These are phyloP conservation scores for Panagrolaimus sp. DNA, from an alignment of 1,140 invertebrate species.

Conservation along the genomic window DNA sequence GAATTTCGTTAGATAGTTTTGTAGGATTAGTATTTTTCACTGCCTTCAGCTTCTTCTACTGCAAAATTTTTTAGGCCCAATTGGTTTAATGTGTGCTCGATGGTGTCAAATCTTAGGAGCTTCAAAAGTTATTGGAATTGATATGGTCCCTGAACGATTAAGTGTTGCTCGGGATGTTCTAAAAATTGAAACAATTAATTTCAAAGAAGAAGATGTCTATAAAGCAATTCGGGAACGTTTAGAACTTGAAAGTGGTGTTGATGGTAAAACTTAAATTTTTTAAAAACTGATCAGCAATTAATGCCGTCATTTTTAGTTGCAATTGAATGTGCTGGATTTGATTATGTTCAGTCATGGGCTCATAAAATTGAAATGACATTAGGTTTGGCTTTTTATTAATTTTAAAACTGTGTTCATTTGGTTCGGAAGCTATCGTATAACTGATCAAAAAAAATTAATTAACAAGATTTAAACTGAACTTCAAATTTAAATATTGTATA, in stretches of 20 bases:
- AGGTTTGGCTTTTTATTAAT: not conserved
- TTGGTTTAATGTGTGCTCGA: conserved; percentile 17
- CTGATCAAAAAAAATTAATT: too few species aligned
- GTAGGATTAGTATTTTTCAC: too few species aligned
- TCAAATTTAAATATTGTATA: too few species aligned
- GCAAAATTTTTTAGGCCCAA: too few species aligned
- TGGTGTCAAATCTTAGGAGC: conserved; percentile 34
- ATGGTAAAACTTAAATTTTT: too few species aligned
- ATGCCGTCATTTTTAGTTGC: conserved; percentile 25
- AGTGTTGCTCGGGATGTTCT: conserved; percentile 20
- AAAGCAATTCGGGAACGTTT: conserved; percentile 18
- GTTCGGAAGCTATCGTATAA: too few species aligned
- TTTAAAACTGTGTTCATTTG: too few species aligned
- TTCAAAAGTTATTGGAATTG: conserved; percentile 26
- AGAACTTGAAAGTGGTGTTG: not conserved
- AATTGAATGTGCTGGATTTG: conserved; percentile 36
- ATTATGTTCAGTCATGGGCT: conserved; percentile 22
- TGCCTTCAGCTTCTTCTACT: too few species aligned
- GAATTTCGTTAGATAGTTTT: too few species aligned
- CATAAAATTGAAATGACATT: conserved; percentile 30
- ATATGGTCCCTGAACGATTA: conserved; percentile 27
- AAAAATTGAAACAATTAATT: conserved; percentile 32
- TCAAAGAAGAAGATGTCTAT: conserved; percentile 27
- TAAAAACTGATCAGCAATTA: too few species aligned
- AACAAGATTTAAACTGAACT: too few species aligned